Evolutionary conservation across 2,113 vertebrate genomes (phyloP), one percentile per base, ranked within the genome.

Genomic region (Corvus moneduloides): DNA sequence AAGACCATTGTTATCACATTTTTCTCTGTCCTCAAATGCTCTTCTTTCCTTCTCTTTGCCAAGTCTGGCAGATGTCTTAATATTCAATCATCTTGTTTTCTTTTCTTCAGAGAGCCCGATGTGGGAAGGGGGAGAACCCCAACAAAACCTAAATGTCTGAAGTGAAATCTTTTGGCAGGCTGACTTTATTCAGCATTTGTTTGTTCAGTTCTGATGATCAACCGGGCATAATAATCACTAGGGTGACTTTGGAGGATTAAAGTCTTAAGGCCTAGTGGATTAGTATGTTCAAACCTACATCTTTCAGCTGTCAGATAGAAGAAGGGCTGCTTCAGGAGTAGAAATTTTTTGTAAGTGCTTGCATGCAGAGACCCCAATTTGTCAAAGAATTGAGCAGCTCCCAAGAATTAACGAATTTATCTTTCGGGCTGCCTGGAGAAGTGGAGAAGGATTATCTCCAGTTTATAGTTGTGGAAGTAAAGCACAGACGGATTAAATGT

Each of bases 211-310:
- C 91, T 96, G 88, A 82, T 97, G 92, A 69, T 95, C 84, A 91
- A 90, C 82, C 78, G 84, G 92, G 90, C 93, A 79, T 90, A 95
- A 93, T 85, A 95, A 95, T 93, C 88, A 91, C 73, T 84, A 69
- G 72, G 69, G 90, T 91, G 84, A 93, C 91, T 96, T 93, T 91
- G 84, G 94, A 93, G 84, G 96, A 96, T 97, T 97, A 97, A 97
- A 95, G 86, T 90, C 93, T 97, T 96, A 96, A 93, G 13, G 67
- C 44, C 82, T 49, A 46, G 84, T 90, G 95, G 95, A 97, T 96
- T 96, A 97, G 69, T 85, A 66, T 82, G 84, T 93, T 96, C 93
- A 96, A 95, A 87, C 51, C 83, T 90, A 26, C 94, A 97, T 97
- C 95, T 95, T 88, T 95, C 95, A 91, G 55, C 90, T 97, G 95